Evolutionary conservation across 2,797 vertebrate genomes (phyloP).

Genomic region (Loriculus beryllinus): DNA sequence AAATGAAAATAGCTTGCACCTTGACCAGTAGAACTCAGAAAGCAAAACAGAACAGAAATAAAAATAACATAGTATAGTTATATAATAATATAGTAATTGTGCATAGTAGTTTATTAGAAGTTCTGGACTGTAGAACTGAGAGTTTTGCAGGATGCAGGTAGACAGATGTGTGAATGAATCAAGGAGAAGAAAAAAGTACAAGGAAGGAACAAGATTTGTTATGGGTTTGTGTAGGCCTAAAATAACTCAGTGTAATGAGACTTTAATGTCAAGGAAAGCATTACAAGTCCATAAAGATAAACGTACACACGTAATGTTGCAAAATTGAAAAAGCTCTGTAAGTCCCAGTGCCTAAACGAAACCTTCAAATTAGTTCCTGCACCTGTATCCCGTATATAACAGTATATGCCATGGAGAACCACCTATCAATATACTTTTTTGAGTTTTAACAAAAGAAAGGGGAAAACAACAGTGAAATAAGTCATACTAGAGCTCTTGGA

Average conservation of each 20-base stretch:
- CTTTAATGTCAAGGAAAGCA: background rate
- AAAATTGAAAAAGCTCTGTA: background rate
- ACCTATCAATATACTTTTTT: background rate
- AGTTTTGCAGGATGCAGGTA: background rate
- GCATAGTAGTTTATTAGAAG: background rate
- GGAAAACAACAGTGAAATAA: background rate
- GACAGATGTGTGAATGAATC: background rate
- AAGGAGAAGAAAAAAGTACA: background rate
- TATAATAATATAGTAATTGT: background rate
- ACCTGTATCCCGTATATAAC: background rate
- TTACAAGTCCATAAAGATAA: background rate
- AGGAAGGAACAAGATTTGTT: background rate
- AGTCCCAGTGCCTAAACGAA: background rate
- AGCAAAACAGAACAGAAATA: background rate
- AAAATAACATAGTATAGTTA: background rate
- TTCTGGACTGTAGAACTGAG: background rate
- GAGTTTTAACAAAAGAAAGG: background rate
- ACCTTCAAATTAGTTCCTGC: background rate
- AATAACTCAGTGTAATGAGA: background rate
- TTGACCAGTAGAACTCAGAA: background rate
- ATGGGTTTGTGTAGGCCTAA: background rate
- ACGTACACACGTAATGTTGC: background rate
- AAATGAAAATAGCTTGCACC: background rate
- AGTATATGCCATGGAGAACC: background rate
- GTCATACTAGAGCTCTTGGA: background rate